phyloP scores from a whole-genome alignment of 2,113 vertebrate species.

The Desmodus rotundus region DNA sequence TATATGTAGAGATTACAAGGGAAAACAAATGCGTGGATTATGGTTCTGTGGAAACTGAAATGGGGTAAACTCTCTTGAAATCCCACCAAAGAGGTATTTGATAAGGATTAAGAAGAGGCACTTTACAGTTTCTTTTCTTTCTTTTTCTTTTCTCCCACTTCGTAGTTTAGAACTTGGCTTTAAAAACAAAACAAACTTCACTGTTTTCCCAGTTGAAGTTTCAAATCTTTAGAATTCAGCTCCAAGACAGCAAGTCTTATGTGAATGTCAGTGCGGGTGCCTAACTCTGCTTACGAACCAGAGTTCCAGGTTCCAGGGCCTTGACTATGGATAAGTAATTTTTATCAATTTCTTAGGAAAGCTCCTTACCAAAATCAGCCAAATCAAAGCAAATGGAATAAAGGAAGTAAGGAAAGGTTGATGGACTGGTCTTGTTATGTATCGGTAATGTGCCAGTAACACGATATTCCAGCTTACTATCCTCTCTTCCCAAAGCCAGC shows the following conservation, averaged over 20 bases:
- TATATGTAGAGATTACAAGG: neutral
- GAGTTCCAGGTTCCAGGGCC: neutral
- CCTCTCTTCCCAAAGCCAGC: neutral
- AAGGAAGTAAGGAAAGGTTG: neutral
- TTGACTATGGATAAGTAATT: neutral
- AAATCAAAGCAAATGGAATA: neutral
- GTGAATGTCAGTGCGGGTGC: conserved; percentile 29
- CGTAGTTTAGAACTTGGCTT: neutral
- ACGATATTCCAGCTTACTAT: neutral
- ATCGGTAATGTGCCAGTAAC: neutral
- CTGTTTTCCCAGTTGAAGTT: conserved; percentile 4
- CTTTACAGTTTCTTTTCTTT: neutral
- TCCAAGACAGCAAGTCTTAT: neutral
- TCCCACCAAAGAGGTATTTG: neutral
- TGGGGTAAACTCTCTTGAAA: neutral
- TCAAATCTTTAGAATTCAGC: conserved; percentile 14
- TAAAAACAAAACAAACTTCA: neutral
- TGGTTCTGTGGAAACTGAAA: neutral
- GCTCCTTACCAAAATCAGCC: neutral
- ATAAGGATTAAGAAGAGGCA: neutral
- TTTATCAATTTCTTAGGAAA: neutral
- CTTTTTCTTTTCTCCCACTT: neutral
- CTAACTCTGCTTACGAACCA: neutral
- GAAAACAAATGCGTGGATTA: neutral
- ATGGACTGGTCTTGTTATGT: neutral